phyloP scores from a whole-genome alignment of 1,140 invertebrate species.

The Eriocheir sinensis region DNA sequence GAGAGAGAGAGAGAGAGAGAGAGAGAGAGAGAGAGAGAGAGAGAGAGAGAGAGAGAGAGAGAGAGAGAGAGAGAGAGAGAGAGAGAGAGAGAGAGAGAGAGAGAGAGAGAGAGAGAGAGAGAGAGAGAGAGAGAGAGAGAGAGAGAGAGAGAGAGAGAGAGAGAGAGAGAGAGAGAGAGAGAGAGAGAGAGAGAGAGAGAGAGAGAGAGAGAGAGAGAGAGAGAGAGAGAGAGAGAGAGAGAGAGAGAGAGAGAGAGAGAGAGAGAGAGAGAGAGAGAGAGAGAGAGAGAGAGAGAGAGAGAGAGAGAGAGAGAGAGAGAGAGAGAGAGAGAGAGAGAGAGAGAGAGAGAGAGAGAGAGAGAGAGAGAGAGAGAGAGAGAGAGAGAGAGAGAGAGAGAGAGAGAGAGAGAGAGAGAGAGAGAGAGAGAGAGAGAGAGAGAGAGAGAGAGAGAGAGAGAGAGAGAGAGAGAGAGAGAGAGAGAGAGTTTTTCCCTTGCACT shows the following conservation, averaged over 20 bases:
- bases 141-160: no score
- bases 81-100: background rate
- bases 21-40: background rate
- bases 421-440: conserved; percentile 50
- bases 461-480: background rate
- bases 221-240: background rate
- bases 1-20: no score
- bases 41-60: no score
- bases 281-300: no score
- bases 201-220: background rate
- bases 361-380: background rate
- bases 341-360: background rate
- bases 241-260: no score
- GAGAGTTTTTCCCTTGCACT: background rate
- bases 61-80: background rate
- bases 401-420: background rate
- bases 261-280: no score
- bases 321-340: background rate
- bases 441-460: conserved; percentile 45
- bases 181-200: no score
- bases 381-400: background rate
- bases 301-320: background rate
- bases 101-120: no score
- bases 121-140: no score
- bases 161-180: background rate